Percentiles rank a stretch among this genome's conserved stretches.
Conservation (phyloP, 1,140 invertebrate genomes). For the Portunus trituberculatus region DNA sequence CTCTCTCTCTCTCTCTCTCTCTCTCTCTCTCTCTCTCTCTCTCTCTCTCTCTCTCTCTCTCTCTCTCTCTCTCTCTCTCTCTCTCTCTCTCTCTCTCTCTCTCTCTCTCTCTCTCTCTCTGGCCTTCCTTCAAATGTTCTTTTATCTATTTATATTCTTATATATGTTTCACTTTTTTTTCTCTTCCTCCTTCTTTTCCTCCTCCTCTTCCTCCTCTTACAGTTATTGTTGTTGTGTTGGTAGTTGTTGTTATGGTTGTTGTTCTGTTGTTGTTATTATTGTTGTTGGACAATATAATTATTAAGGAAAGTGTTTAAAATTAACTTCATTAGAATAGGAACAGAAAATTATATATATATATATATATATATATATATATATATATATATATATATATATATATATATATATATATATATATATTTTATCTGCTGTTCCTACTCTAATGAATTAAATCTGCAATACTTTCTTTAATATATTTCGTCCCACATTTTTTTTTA, state of each 20-base stretch:
- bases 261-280: neutral
- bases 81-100: neutral
- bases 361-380: slow-evolving; percentile 33
- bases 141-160: neutral
- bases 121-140: neutral
- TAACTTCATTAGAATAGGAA: neutral
- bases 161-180: neutral
- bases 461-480: no score
- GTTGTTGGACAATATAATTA: no score
- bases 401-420: neutral
- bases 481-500: no score
- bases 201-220: no score
- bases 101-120: neutral
- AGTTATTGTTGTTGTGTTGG: no score
- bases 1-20: no score
- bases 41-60: neutral
- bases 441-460: no score
- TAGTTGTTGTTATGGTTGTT: neutral
- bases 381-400: slow-evolving; percentile 20
- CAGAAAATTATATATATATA: neutral
- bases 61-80: neutral
- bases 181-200: no score
- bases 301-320: no score
- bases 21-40: no score
- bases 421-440: neutral